Conservation (phyloP, 2,888 invertebrate species). For the Acleris emargana region DNA sequence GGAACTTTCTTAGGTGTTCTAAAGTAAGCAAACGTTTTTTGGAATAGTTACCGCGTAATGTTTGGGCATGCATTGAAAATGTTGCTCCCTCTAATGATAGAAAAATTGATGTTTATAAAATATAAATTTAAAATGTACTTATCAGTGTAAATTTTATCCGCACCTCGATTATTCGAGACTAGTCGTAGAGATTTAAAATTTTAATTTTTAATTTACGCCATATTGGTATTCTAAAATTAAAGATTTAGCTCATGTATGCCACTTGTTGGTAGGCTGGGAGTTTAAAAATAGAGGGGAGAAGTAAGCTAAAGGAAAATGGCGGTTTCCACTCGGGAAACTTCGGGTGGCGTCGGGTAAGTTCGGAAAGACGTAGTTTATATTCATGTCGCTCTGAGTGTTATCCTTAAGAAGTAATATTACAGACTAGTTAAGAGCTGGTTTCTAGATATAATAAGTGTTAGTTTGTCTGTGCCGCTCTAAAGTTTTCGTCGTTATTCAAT, state of each 20-base stretch:
- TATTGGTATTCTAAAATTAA: constrained; percentile 48
- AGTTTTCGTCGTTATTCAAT: constrained; percentile 57
- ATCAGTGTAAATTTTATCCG: constrained; percentile 81
- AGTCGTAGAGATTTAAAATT: constrained; percentile 80
- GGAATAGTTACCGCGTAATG: constrained; percentile 79
- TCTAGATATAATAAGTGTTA: neutral
- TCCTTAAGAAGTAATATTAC: neutral
- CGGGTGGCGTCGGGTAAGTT: neutral
- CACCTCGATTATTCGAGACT: constrained; percentile 78
- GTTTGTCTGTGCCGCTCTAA: constrained; percentile 27
- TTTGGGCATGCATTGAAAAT: constrained; percentile 82
- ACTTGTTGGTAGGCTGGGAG: constrained; percentile 4
- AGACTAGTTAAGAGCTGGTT: neutral
- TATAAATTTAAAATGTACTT: constrained; percentile 80
- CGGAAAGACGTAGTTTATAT: neutral
- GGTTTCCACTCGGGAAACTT: constrained; percentile 22
- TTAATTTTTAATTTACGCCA: constrained; percentile 56
- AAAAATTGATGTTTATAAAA: constrained; percentile 78
- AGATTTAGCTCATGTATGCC: constrained; percentile 22
- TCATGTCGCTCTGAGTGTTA: neutral
- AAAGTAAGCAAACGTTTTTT: constrained; percentile 44
- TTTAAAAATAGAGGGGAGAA: constrained; percentile 55
- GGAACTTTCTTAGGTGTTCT: constrained; percentile 56
- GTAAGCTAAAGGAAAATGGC: constrained; percentile 61
- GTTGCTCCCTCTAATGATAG: constrained; percentile 78